Percentiles rank a stretch among this genome's conserved stretches.
Conservation (phyloP, 2,113 vertebrate genomes). For the Siniperca chuatsi region DNA sequence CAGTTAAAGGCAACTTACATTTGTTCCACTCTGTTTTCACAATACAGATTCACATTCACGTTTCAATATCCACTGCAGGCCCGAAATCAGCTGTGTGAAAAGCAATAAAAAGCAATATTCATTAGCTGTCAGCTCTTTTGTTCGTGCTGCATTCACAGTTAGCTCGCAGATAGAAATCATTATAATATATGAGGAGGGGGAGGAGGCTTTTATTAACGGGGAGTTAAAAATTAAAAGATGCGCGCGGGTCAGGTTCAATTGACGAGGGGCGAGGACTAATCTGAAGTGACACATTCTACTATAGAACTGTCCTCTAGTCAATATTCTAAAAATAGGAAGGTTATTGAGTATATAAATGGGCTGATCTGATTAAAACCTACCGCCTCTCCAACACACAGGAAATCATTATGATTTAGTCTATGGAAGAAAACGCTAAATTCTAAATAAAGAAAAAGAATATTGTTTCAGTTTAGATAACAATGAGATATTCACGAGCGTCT, state of each 20-base stretch:
- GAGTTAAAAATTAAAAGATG: constrained; percentile 26
- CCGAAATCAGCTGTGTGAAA: background rate
- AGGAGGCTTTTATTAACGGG: constrained; percentile 21
- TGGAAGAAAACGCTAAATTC: no score
- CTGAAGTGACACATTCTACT: background rate
- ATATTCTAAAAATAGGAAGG: no score
- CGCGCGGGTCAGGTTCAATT: background rate
- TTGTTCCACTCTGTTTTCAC: background rate
- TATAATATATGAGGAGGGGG: background rate
- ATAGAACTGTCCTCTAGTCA: background rate
- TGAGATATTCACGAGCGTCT: background rate
- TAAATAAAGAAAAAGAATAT: no score
- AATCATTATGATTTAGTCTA: background rate
- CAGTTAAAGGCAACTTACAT: no score
- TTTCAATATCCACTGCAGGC: background rate
- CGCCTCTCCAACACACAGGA: background rate
- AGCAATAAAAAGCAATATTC: constrained; percentile 2
- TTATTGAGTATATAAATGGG: background rate
- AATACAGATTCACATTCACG: background rate
- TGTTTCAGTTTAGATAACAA: background rate
- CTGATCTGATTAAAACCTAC: background rate
- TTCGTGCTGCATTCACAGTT: background rate
- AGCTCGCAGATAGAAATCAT: background rate
- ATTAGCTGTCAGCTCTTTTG: constrained; percentile 16
- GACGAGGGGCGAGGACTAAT: background rate